phyloP scores from a whole-genome alignment of 1,140 invertebrate genomes.

The Lepidotrigona ventralis region DNA sequence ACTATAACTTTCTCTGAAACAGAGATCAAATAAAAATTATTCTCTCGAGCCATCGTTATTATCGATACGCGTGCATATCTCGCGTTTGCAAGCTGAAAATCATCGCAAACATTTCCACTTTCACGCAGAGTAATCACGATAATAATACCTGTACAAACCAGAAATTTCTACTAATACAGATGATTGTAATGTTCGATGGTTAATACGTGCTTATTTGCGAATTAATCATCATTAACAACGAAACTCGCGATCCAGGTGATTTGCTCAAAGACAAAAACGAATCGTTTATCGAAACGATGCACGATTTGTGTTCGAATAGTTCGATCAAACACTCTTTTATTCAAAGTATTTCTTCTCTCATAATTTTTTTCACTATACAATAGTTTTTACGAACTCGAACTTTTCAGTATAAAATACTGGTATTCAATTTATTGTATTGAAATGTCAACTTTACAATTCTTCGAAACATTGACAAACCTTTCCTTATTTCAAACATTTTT shows the following conservation, averaged over 20 bases:
- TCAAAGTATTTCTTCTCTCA: background rate
- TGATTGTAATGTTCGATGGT: background rate
- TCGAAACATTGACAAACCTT: no score
- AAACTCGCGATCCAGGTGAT: background rate
- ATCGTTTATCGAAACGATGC: background rate
- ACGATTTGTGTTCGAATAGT: background rate
- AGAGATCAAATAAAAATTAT: background rate
- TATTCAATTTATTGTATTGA: no score
- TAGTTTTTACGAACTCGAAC: no score
- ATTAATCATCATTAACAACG: background rate
- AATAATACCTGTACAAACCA: background rate
- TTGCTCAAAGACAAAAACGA: background rate
- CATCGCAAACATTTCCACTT: background rate
- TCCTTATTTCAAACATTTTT: background rate
- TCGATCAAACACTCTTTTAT: background rate
- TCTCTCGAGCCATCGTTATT: background rate
- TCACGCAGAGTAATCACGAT: conserved; percentile 3
- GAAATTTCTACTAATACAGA: background rate
- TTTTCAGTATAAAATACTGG: no score
- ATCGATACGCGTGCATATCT: background rate
- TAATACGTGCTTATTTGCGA: background rate
- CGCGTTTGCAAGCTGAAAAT: background rate
- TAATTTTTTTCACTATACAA: background rate
- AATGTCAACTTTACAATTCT: background rate
- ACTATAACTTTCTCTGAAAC: background rate